Base-by-base conservation (phyloP, 2,888 invertebrate species). In the Formica aserva region DNA sequence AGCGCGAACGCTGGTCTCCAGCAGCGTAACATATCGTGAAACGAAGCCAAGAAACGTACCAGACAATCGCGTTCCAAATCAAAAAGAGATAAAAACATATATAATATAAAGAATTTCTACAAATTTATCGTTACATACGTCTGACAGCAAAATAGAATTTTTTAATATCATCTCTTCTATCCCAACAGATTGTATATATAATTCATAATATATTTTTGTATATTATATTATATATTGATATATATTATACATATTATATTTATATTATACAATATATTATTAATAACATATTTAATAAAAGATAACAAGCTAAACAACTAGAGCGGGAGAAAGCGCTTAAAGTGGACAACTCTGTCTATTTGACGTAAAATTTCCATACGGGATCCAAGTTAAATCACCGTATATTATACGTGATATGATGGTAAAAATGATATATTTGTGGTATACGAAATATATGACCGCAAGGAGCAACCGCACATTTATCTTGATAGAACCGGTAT, bases 361-460 rank as follows among this genome's bases (percentile, higher is more conserved):
- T 29, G 22, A n/a, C 1, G 65, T 11, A 26, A 78, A 18, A 71
- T 67, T 55, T 71, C 3, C 52, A 60, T 60, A 22, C 41, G 41
- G 8, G 11, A 71, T 52, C 69, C 11, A 22, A 69, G 38, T 9
- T 22, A 15, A 38, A 29, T 18, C 69, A 18, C 38, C 32, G 15
- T 57, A 32, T 32, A 57, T 71, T 71, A 78, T 35, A 22, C 29
- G 6, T 41, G 71, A 45, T 57, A 78, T 8, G 38, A 15, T 55
- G 15, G 8, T 77, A 78, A 71, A 78, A 78, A 78, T 78, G 78
- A 78, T 41, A 29, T 71, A 78, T 78, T 77, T 71, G 57, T 13
- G 41, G 13, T 55, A n/a, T 41, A 55, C 41, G 60, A 71, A 41
- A 71, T 78, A 60, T 71, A 78, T 3, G 57, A 32, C 32, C 71